These are phyloP conservation scores for Rhombomys opimus DNA, from an alignment of 2,113 vertebrate genomes.

Conservation along the genomic window DNA sequence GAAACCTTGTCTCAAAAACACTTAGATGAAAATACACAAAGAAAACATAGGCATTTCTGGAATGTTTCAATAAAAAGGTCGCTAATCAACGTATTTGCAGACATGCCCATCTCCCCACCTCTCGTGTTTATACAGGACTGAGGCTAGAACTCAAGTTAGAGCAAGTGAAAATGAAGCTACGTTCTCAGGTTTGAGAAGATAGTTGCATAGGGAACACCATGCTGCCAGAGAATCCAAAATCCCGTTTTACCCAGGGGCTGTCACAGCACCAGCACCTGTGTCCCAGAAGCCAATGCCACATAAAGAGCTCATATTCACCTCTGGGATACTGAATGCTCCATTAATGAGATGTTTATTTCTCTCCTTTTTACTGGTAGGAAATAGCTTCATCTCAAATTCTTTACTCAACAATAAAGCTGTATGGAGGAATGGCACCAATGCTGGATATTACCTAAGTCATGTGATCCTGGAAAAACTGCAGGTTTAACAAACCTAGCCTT, in stretches of 20 bases:
- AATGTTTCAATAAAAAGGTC: neutral
- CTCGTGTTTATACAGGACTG: too few species aligned
- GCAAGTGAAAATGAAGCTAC: too few species aligned
- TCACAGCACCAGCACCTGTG: neutral
- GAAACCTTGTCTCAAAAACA: neutral
- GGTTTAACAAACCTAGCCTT: neutral
- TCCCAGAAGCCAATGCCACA: neutral
- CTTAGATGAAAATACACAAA: neutral
- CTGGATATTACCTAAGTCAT: neutral
- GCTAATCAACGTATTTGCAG: neutral
- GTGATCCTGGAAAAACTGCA: neutral
- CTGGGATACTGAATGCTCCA: neutral
- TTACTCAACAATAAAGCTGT: neutral
- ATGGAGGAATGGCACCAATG: neutral
- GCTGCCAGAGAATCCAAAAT: neutral
- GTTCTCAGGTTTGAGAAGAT: neutral
- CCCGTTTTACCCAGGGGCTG: neutral
- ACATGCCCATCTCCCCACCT: neutral
- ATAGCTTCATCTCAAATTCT: neutral
- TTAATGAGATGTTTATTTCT: neutral
- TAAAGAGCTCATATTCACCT: neutral
- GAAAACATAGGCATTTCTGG: neutral
- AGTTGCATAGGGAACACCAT: neutral
- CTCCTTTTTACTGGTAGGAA: neutral
- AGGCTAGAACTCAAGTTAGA: too few species aligned